phyloP scores from a whole-genome alignment of 2,113 vertebrate species.

The Sorex araneus region DNA sequence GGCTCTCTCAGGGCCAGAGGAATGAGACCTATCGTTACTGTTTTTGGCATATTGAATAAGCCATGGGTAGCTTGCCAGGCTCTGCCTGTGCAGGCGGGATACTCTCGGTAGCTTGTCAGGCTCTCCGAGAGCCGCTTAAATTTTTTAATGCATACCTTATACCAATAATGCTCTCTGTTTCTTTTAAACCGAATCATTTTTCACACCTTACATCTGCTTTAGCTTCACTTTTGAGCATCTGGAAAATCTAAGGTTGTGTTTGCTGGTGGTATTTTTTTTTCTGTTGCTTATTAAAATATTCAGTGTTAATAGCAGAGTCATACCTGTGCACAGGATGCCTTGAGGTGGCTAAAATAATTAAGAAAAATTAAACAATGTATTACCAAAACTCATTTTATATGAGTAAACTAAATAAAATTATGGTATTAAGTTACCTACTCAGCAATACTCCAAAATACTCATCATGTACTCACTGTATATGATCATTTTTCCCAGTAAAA shows the following conservation, averaged over 20 bases:
- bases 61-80: no score
- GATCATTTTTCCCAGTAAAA: neutral
- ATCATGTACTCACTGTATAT: no score
- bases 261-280: slow-evolving; percentile 38
- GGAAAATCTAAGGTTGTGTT: slow-evolving; percentile 31
- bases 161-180: slow-evolving; percentile 1
- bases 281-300: slow-evolving; percentile 61
- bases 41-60: no score
- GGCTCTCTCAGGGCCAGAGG: no score
- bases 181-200: slow-evolving; percentile 28
- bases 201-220: slow-evolving; percentile 11
- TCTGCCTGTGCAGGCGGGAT: no score
- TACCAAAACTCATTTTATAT: neutral
- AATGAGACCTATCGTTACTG: no score
- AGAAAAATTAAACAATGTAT: neutral
- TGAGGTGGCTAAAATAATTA: slow-evolving; percentile 52
- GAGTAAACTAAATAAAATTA: neutral
- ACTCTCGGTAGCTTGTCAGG: no score
- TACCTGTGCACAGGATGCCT: neutral
- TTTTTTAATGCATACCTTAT: neutral
- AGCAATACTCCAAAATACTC: neutral
- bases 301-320: slow-evolving; percentile 47
- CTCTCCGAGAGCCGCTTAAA: neutral
- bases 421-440: neutral
- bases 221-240: slow-evolving; percentile 30